Evolutionary conservation across 2,888 invertebrate species (phyloP).

Genomic region (Altica lythri): DNA sequence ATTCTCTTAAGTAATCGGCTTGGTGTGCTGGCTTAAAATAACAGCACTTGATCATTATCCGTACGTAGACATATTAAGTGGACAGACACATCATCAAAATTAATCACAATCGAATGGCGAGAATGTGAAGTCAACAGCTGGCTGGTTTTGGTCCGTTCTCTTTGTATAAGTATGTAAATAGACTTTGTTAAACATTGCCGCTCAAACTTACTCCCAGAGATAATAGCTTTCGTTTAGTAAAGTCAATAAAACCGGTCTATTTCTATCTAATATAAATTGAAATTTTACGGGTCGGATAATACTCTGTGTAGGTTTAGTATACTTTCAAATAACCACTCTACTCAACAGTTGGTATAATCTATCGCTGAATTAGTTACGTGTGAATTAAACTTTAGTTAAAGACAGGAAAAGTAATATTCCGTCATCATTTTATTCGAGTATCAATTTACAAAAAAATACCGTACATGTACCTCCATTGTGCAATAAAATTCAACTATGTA

Average conservation of each 20-base stretch:
- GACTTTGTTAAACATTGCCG: slow-evolving; percentile 30
- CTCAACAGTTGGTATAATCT: background rate
- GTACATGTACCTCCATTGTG: background rate
- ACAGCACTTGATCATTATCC: slow-evolving; percentile 2
- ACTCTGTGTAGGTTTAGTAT: background rate
- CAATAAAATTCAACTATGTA: background rate
- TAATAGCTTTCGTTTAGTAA: slow-evolving; percentile 30
- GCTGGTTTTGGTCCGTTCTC: slow-evolving; percentile 32
- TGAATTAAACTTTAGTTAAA: too few relatives aligned
- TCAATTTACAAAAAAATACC: slow-evolving; percentile 8
- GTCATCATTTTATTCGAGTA: background rate
- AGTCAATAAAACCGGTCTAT: slow-evolving; percentile 28
- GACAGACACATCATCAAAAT: slow-evolving; percentile 45
- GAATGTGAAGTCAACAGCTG: slow-evolving; percentile 47
- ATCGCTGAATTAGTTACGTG: background rate
- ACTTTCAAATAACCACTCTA: background rate
- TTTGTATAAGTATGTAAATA: slow-evolving; percentile 35
- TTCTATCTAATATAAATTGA: slow-evolving; percentile 27
- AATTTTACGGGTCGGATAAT: slow-evolving; percentile 13
- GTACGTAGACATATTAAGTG: slow-evolving; percentile 46
- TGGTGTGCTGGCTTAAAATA: slow-evolving; percentile 6
- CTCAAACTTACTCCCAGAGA: slow-evolving; percentile 22
- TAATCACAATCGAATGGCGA: slow-evolving; percentile 51
- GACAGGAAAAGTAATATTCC: too few relatives aligned
- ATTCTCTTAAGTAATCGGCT: slow-evolving; percentile 5